A percentile compares a stretch with the other conserved stretches of the same genome.
These are phyloP conservation scores for Nemotelus pantherinus DNA, from an alignment of 2,888 invertebrate species.

Conservation along the genomic window DNA sequence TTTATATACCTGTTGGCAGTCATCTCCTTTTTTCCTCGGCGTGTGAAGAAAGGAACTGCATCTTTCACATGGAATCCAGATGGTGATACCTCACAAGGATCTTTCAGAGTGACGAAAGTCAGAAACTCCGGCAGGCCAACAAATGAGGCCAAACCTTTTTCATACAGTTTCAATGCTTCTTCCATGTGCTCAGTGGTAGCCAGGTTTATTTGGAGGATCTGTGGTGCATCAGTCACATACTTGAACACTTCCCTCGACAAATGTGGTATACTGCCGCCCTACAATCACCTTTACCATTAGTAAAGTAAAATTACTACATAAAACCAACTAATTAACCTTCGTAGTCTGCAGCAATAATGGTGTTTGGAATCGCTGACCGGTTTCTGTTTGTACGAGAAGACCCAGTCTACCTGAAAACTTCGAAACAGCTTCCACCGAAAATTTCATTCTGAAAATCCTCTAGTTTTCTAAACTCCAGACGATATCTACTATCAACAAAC, in stretches of 20 bases:
- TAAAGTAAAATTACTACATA: not conserved
- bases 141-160: constrained; percentile 75
- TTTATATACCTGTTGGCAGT: constrained; percentile 68
- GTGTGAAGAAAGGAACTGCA: constrained; percentile 80
- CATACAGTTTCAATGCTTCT: constrained; percentile 72
- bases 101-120: constrained; percentile 66
- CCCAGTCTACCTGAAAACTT: constrained; percentile 75
- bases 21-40: constrained; percentile 77
- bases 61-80: constrained; percentile 77
- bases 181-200: constrained; percentile 74
- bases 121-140: constrained; percentile 70
- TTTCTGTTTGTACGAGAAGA: constrained; percentile 67
- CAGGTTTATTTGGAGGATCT: constrained; percentile 76
- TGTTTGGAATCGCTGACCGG: constrained; percentile 72
- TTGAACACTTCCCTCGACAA: constrained; percentile 80
- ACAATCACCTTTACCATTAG: not conserved
- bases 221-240: constrained; percentile 68
- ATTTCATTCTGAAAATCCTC: constrained; percentile 72
- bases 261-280: constrained; percentile 86
- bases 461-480: not conserved
- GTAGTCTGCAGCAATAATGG: constrained; percentile 81
- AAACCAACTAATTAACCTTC: constrained; percentile 66
- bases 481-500: not conserved
- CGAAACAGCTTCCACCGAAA: constrained; percentile 70
- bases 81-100: constrained; percentile 74